Percentiles rank a stretch among this genome's conserved stretches.
These are phyloP conservation scores for Aurelia aurita DNA, from an alignment of 30 jellyfish, hydroid and myxozoan genomes.

Conservation along the genomic window DNA sequence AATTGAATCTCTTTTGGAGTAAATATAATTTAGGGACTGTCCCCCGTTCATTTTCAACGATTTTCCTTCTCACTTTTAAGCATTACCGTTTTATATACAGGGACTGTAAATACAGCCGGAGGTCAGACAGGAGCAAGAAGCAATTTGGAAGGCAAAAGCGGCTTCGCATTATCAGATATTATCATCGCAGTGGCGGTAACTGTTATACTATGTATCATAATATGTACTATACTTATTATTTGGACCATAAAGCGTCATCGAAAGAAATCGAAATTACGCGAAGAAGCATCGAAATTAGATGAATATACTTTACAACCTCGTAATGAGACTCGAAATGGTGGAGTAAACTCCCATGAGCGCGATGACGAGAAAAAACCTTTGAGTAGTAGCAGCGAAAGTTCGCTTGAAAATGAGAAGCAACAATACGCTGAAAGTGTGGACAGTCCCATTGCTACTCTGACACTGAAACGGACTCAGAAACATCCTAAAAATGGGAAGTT, in stretches of 20 bases:
- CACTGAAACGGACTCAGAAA: slow-evolving; percentile 28
- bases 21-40: too few relatives aligned
- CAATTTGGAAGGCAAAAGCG: background rate
- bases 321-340: slow-evolving; percentile 10
- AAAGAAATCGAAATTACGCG: slow-evolving; percentile 8
- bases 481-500: slow-evolving; percentile 48
- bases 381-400: slow-evolving; percentile 63
- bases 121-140: slow-evolving; percentile 22
- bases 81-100: background rate
- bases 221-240: slow-evolving; percentile 32
- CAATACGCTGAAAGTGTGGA: slow-evolving; percentile 27
- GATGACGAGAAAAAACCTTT: slow-evolving; percentile 52
- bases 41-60: too few relatives aligned
- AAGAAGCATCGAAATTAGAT: background rate
- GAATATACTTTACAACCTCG: slow-evolving; percentile 26
- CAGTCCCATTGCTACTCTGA: slow-evolving; percentile 49
- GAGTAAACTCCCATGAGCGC: background rate
- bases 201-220: slow-evolving; percentile 39
- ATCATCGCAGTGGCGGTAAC: slow-evolving; percentile 61
- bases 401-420: slow-evolving; percentile 48
- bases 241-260: slow-evolving; percentile 48
- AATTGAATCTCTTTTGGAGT: too few relatives aligned
- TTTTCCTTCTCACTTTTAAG: too few relatives aligned
- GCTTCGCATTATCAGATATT: slow-evolving; percentile 59
- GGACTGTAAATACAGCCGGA: slow-evolving; percentile 26